Base-by-base conservation (phyloP, 2,113 vertebrate species). In the Vidua chalybeata region DNA sequence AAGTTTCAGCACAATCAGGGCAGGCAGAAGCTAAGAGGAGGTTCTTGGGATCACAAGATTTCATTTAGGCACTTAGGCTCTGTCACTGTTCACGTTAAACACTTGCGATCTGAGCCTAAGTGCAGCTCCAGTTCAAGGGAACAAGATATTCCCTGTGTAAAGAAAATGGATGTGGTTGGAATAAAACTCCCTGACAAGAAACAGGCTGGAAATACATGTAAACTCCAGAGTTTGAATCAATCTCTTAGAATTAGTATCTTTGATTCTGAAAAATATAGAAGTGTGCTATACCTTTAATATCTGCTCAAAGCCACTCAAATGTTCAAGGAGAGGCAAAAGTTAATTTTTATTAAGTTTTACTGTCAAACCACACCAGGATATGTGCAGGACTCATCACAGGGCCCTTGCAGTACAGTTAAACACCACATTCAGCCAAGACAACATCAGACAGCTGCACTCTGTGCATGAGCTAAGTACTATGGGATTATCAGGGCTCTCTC, bases 11-110 rank as follows among this genome's bases (percentile, higher is more conserved):
- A 92, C 91, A 94, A 93, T 94, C 87, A 96, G 84, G 30, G 74
- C 43, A 94, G 94, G 73, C 23, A 89, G 73, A 87, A 94, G 62
- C 91, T 92, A 84, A 94, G 89, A 87, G 80, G 89, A 87, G 84
- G 69, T 95, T 91, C 81, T 96, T 87, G 87, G 95, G 84, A 97
- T 89, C 95, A 95, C 66, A 87, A 68, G 89, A 96, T 72, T 91
- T 96, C 83, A 91, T 94, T 92, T 75, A 96, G 68, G 80, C 84
- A 97, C 94, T 97, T 87, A 63, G 28, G 69, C 33, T 77, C 80
- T 92, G 93, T 92, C 94, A 75, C 74, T 75, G 66, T 81, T 95
- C 94, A 56, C 33, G 33, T 94, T 72, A 94, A 97, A 94, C 84
- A 89, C 80, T 92, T 45, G 80, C 80, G 93, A 92, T 92, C 86